These are phyloP conservation scores for Phocoena phocoena DNA, from an alignment of 2,113 vertebrate species.

Conservation along the genomic window DNA sequence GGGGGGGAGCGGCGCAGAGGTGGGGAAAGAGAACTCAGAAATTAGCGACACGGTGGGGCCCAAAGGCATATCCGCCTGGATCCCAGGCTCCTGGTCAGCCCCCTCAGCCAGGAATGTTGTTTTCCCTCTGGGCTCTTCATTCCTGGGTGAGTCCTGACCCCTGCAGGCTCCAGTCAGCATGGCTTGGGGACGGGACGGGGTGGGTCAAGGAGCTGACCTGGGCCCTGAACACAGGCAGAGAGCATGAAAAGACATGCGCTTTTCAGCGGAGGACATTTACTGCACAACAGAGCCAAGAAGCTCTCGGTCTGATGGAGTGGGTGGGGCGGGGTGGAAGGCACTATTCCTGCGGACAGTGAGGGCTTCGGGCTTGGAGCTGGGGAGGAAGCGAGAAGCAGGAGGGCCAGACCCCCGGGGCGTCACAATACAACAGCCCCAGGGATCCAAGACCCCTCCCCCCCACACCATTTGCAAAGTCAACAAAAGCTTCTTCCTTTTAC, in stretches of 20 bases:
- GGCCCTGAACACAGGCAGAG: not conserved
- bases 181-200: not conserved
- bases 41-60: not conserved
- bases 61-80: not conserved
- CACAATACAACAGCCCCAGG: not conserved
- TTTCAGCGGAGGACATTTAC: not conserved
- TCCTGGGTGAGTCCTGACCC: not conserved
- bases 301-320: not conserved
- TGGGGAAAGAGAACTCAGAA: not conserved
- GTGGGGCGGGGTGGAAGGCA: accelerated
- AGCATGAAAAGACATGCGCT: too few species aligned
- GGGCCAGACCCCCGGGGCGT: not conserved
- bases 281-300: not conserved
- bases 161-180: not conserved
- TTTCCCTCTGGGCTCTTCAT: not conserved
- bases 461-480: not conserved
- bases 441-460: not conserved
- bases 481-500: not conserved
- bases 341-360: not conserved
- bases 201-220: not conserved
- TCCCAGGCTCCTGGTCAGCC: not conserved
- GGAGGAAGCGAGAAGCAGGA: not conserved
- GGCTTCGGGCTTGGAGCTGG: not conserved
- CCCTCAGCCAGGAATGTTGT: too few species aligned
- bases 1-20: not conserved